These are phyloP conservation scores for Marasmarcha lunaedactyla DNA, from an alignment of 2,888 invertebrate species.

Conservation along the genomic window DNA sequence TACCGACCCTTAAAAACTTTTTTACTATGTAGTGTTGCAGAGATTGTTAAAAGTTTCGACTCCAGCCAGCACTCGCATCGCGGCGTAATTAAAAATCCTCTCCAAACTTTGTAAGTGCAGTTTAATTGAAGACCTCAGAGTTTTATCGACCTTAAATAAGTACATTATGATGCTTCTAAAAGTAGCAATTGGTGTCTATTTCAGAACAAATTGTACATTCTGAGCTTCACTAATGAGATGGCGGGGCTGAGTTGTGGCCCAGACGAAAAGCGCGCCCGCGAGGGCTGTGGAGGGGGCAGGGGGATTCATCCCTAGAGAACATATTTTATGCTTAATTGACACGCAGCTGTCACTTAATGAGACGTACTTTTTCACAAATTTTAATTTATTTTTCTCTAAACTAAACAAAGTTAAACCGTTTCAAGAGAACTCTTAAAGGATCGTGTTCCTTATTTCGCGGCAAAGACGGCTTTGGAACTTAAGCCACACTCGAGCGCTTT, in stretches of 20 bases:
- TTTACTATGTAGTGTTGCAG: neutral
- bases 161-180: slow-evolving; percentile 38
- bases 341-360: slow-evolving; percentile 65
- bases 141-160: slow-evolving; percentile 30
- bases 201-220: slow-evolving; percentile 63
- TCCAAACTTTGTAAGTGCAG: neutral
- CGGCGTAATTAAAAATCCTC: neutral
- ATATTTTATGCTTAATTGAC: slow-evolving; percentile 68
- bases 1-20: neutral
- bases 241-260: slow-evolving; percentile 33
- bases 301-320: slow-evolving; percentile 41
- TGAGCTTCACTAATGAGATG: slow-evolving; percentile 59
- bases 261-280: slow-evolving; percentile 19
- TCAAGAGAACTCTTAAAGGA: no score
- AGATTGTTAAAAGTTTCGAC: neutral
- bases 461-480: no score
- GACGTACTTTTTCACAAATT: slow-evolving; percentile 50
- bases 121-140: neutral
- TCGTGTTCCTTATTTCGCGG: no score
- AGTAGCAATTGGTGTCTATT: slow-evolving; percentile 60
- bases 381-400: slow-evolving; percentile 5
- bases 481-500: no score
- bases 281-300: slow-evolving; percentile 17
- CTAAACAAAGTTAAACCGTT: no score
- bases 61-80: neutral